phyloP scores from a whole-genome alignment of 2,888 invertebrate species.

The Agrotis ipsilon region DNA sequence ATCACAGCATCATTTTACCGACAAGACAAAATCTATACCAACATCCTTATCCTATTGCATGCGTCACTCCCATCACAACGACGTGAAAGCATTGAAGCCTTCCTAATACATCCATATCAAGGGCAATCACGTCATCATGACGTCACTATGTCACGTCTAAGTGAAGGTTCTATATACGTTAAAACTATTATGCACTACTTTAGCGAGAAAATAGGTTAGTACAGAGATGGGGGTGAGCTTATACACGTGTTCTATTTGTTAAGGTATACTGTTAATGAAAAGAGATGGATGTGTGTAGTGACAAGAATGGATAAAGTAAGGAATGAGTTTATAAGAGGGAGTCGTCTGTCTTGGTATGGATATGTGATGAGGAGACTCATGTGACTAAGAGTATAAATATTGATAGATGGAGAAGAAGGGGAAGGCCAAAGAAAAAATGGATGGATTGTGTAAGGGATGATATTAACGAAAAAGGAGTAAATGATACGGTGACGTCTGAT shows the following conservation, averaged over 20 bases:
- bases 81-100: neutral
- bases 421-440: too few relatives aligned
- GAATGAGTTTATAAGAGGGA: too few relatives aligned
- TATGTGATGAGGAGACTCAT: too few relatives aligned
- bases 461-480: too few relatives aligned
- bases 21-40: neutral
- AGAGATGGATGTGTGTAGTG: too few relatives aligned
- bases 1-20: too few relatives aligned
- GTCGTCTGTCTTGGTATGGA: too few relatives aligned
- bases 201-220: slow-evolving; percentile 34
- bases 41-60: neutral
- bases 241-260: slow-evolving; percentile 28
- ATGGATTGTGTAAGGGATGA: too few relatives aligned
- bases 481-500: too few relatives aligned
- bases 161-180: slow-evolving; percentile 13
- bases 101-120: neutral
- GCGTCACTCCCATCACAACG: neutral
- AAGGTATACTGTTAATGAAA: slow-evolving; percentile 21
- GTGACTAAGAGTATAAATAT: too few relatives aligned
- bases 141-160: slow-evolving; percentile 11
- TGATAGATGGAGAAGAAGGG: too few relatives aligned
- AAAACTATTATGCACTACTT: slow-evolving; percentile 10
- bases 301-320: too few relatives aligned
- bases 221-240: slow-evolving; percentile 5
- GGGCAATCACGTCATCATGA: neutral